Percentiles rank a stretch among this genome's conserved stretches.
Evolutionary conservation across 2,888 invertebrate species (phyloP).

Genomic region (Raillietiella orientalis): DNA sequence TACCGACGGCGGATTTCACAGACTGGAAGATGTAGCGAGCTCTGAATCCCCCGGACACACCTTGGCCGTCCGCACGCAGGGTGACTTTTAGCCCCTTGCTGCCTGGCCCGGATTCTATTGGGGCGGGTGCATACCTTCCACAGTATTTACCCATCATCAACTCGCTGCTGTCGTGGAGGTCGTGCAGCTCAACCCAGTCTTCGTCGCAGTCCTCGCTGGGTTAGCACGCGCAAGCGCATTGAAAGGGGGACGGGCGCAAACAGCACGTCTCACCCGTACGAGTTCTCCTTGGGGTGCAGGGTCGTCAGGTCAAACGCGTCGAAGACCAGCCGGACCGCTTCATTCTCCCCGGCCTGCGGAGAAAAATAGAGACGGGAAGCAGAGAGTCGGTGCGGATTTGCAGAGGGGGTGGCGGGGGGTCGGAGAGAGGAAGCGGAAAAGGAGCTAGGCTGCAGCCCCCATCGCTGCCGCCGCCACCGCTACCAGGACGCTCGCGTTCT

Average conservation of each 20-base stretch:
- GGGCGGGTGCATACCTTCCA: conserved; percentile 64
- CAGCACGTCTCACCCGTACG: no score
- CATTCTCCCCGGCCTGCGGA: conserved; percentile 16
- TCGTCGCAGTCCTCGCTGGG: conserved; percentile 33
- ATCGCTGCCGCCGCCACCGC: no score
- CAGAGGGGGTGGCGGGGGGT: no score
- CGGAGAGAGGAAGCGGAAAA: no score
- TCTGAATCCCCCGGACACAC: conserved; percentile 79
- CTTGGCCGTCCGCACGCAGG: conserved; percentile 53
- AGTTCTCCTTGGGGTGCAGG: no score
- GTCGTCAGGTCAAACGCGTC: conserved; percentile 69
- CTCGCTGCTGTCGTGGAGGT: conserved; percentile 45
- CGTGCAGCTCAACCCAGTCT: conserved; percentile 75
- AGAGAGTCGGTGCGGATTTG: no score
- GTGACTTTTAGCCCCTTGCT: conserved; percentile 58
- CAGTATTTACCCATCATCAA: conserved; percentile 73
- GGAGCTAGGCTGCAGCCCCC: no score
- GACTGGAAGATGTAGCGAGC: conserved; percentile 76
- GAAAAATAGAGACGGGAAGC: no score
- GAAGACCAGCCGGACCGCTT: conserved; percentile 63
- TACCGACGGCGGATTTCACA: conserved; percentile 46
- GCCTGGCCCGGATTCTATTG: conserved; percentile 65
- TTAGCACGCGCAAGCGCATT: not conserved
- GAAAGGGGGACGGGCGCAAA: no score
- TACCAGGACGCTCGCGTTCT: no score